Percentiles rank a stretch among this genome's conserved stretches.
Evolutionary conservation across 1,140 invertebrate species (phyloP).

Genomic region (Sycophaga agraensis): DNA sequence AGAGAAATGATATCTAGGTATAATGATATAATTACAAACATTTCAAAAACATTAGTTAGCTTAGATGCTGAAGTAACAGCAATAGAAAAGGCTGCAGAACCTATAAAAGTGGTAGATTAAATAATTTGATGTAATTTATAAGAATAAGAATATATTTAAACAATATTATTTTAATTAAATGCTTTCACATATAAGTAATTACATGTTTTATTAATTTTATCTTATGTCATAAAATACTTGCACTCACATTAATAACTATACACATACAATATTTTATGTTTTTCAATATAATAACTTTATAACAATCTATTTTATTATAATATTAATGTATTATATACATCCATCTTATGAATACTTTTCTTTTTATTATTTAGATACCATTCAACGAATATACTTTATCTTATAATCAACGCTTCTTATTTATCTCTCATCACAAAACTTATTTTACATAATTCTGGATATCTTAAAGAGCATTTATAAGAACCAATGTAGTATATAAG

Average conservation of each 20-base stretch:
- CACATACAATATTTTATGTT: slow-evolving; percentile 44
- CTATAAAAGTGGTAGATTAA: slow-evolving; percentile 33
- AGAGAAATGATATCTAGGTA: slow-evolving; percentile 46
- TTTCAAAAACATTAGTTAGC: slow-evolving; percentile 45
- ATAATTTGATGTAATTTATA: slow-evolving; percentile 12
- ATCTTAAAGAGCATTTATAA: slow-evolving; percentile 8
- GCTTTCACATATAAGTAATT: slow-evolving; percentile 21
- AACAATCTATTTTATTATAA: slow-evolving; percentile 48
- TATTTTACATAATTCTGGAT: slow-evolving; percentile 19
- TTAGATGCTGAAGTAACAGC: slow-evolving; percentile 40
- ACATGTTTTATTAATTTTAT: slow-evolving; percentile 42
- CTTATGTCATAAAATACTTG: slow-evolving; percentile 52
- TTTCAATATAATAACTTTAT: slow-evolving; percentile 33
- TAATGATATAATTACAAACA: slow-evolving; percentile 46
- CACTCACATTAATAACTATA: slow-evolving; percentile 47
- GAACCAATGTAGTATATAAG: slow-evolving; percentile 21
- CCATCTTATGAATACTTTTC: slow-evolving; percentile 34
- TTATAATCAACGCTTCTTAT: slow-evolving; percentile 1
- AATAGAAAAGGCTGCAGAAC: slow-evolving; percentile 40
- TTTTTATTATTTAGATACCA: slow-evolving; percentile 6
- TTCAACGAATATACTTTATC: slow-evolving; percentile 7
- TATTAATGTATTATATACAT: slow-evolving; percentile 52
- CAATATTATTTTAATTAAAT: slow-evolving; percentile 28
- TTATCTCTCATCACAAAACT: slow-evolving; percentile 6
- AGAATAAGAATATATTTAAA: slow-evolving; percentile 38